Evolutionary conservation across 2,797 vertebrate species (phyloP).

Genomic region (Dendrocincla fuliginosa): DNA sequence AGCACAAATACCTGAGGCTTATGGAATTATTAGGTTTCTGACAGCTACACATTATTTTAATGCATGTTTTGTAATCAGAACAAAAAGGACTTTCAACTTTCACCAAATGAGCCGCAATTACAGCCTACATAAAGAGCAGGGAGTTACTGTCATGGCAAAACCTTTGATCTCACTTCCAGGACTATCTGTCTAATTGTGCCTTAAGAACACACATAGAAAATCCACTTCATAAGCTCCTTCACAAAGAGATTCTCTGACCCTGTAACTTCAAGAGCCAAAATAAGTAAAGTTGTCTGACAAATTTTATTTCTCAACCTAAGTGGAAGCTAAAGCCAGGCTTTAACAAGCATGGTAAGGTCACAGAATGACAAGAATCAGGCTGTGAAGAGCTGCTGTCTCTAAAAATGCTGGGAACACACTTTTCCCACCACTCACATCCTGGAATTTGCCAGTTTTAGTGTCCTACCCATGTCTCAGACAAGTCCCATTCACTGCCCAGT

Average conservation of each 20-base stretch:
- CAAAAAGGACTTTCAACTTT: not conserved
- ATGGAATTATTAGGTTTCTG: not conserved
- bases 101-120: not conserved
- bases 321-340: not conserved
- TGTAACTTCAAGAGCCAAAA: not conserved
- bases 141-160: not conserved
- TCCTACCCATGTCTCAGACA: rapidly evolving
- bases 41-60: not conserved
- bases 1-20: not conserved
- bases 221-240: not conserved
- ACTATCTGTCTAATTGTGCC: not conserved
- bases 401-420: rapidly evolving
- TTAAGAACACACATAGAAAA: not conserved
- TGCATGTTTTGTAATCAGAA: not conserved
- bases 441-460: not conserved
- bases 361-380: not conserved
- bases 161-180: not conserved
- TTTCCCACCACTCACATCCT: not conserved
- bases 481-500: not conserved
- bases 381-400: not conserved
- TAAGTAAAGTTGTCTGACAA: not conserved
- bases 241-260: not conserved
- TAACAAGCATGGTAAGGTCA: rapidly evolving
- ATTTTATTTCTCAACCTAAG: not conserved
- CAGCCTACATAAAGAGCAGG: not conserved